Conservation (phyloP, 2,888 invertebrate species). For the Trissonchulus sp. region DNA sequence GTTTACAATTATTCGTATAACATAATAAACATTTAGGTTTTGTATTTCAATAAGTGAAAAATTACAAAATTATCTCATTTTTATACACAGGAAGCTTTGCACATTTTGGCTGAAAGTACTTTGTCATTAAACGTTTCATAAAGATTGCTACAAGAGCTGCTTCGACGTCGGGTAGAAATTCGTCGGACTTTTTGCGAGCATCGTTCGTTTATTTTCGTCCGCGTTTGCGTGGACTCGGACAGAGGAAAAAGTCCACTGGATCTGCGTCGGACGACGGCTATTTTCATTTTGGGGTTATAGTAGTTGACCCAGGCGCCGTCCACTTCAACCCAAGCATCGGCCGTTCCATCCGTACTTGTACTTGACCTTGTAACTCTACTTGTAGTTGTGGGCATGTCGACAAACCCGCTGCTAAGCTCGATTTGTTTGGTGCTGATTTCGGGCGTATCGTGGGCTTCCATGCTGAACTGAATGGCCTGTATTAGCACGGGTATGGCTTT, state of each 20-base stretch:
- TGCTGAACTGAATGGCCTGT: constrained; percentile 16
- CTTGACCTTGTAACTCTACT: background rate
- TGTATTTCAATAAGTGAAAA: too few species aligned
- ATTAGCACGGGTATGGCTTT: background rate
- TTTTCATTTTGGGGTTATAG: background rate
- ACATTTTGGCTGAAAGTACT: too few species aligned
- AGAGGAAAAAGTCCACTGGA: background rate
- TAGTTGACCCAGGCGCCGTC: background rate
- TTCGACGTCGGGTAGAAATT: background rate
- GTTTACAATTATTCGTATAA: too few species aligned
- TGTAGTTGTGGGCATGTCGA: background rate
- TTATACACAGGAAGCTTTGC: too few species aligned
- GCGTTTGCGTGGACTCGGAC: background rate
- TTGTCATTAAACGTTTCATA: too few species aligned
- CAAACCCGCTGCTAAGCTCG: background rate
- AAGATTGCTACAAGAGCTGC: background rate
- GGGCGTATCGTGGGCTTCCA: background rate
- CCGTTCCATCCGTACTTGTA: background rate
- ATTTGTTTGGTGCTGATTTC: background rate
- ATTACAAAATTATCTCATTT: too few species aligned
- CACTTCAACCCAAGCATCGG: background rate
- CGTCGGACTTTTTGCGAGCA: background rate
- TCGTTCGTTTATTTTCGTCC: background rate
- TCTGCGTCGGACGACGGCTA: background rate
- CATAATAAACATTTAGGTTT: too few species aligned